Evolutionary conservation across 2,888 invertebrate species (phyloP), one percentile per base, ranked within the genome.

Genomic region (Stegophylla sp.): DNA sequence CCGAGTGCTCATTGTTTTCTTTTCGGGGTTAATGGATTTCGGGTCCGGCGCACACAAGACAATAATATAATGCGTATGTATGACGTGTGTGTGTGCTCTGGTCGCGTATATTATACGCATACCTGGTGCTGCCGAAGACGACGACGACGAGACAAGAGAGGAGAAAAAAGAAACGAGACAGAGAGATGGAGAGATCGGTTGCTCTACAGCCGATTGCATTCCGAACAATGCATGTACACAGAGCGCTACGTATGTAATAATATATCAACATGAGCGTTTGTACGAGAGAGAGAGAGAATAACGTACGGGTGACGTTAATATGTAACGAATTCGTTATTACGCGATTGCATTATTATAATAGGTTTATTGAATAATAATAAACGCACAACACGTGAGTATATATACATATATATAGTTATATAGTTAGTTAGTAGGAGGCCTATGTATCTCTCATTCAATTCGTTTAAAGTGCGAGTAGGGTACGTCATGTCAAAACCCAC

Each of bases 1-100:
- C 34, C n/a, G 77, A 66, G 59, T 59, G 67, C 71, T 79, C 79
- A 79, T 79, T 79, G 79, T 79, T 79, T 79, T 79, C 79, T 66
- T 71, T 79, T 79, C 79, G 79, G 79, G 79, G 79, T 79, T 79
- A 79, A 79, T 79, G 79, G 79, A 76, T 79, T 79, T 79, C 79
- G 79, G 79, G 79, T 71, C 71, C 61, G 79, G 59, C 48, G 69
- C 59, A n/a, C 48, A 34, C 59, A 61, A 34, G 61, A 61, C 71
- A 26, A 64, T 34, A 75, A 45, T 48, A 41, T 43, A 48, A 26
- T 45, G 34, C 41, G 34, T 51, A 10, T 10, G 28, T 34, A 3
- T 28, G 12, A n/a, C 15, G n/a, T 53, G 15, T 15, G 15, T 41
- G 41, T 34, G 69, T 26, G 23, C 26, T 45, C 45, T 12, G 20